These are phyloP conservation scores for Timandra comae DNA, from an alignment of 2,888 invertebrate species.

Conservation along the genomic window DNA sequence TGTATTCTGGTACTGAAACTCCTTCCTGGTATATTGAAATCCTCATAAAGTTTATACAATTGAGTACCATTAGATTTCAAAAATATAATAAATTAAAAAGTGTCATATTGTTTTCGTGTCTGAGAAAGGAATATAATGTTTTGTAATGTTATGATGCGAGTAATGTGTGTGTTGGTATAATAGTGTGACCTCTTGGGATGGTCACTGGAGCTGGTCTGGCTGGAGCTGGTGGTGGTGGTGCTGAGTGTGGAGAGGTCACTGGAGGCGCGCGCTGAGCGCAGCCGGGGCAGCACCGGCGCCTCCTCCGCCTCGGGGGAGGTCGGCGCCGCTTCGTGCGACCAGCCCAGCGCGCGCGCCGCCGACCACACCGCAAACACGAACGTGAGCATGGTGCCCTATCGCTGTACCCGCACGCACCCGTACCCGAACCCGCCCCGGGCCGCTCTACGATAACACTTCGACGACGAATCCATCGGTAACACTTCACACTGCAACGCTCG, in stretches of 20 bases:
- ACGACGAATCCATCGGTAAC: conserved; percentile 46
- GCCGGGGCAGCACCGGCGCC: conserved; percentile 57
- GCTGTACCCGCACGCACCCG: conserved; percentile 41
- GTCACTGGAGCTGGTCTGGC: conserved; percentile 64
- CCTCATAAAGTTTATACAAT: too few species aligned
- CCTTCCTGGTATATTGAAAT: too few species aligned
- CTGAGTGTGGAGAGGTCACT: conserved; percentile 70
- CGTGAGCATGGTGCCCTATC: conserved; percentile 75
- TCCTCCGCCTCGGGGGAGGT: conserved; percentile 59
- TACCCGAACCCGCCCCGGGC: conserved; percentile 45
- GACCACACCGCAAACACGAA: conserved; percentile 80
- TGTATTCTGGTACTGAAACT: too few species aligned
- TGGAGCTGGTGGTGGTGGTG: conserved; percentile 68
- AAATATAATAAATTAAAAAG: too few species aligned
- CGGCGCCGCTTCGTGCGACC: conserved; percentile 47
- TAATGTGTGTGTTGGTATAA: not conserved
- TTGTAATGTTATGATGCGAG: too few species aligned
- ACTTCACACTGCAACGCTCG: conserved; percentile 35
- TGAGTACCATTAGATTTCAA: too few species aligned
- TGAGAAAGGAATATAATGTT: too few species aligned
- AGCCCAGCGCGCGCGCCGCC: conserved; percentile 77
- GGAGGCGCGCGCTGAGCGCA: conserved; percentile 68
- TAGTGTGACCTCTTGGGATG: conserved; percentile 57
- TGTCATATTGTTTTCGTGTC: too few species aligned
- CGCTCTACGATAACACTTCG: conserved; percentile 43